These are phyloP conservation scores for Sapajus apella DNA, from an alignment of 2,113 vertebrate genomes.

Conservation along the genomic window DNA sequence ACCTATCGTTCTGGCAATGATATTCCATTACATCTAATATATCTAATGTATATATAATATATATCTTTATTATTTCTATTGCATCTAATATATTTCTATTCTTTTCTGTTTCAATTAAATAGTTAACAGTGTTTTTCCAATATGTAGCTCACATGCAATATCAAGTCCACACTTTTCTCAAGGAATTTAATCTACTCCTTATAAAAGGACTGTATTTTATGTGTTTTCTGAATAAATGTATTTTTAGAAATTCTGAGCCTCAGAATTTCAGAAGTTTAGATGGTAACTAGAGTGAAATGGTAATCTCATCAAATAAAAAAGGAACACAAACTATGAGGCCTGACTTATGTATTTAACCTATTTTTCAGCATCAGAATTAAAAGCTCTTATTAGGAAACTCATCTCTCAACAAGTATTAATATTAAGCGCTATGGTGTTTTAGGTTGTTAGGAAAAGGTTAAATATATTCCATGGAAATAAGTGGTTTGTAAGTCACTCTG, in stretches of 20 bases:
- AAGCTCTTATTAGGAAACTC: background rate
- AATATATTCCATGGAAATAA: background rate
- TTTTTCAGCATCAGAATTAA: background rate
- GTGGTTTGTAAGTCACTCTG: background rate
- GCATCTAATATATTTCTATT: background rate
- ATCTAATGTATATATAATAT: too few relatives aligned
- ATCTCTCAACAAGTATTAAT: background rate
- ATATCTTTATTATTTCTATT: too few relatives aligned
- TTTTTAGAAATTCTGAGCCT: conserved; percentile 10
- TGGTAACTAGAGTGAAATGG: background rate
- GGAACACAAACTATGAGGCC: background rate
- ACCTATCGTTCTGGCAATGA: background rate
- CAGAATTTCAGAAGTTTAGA: background rate
- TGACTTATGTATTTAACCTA: background rate
- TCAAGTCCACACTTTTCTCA: background rate
- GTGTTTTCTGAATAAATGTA: background rate
- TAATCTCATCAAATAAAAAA: background rate
- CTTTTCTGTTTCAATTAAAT: background rate
- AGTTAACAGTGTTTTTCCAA: background rate
- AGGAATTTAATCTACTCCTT: background rate
- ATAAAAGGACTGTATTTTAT: background rate
- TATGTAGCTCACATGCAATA: background rate
- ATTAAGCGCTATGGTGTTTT: background rate
- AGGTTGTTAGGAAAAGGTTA: background rate
- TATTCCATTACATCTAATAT: background rate